These are phyloP conservation scores for Alligator mississippiensis DNA, from an alignment of 2,113 vertebrate genomes.

Conservation along the genomic window DNA sequence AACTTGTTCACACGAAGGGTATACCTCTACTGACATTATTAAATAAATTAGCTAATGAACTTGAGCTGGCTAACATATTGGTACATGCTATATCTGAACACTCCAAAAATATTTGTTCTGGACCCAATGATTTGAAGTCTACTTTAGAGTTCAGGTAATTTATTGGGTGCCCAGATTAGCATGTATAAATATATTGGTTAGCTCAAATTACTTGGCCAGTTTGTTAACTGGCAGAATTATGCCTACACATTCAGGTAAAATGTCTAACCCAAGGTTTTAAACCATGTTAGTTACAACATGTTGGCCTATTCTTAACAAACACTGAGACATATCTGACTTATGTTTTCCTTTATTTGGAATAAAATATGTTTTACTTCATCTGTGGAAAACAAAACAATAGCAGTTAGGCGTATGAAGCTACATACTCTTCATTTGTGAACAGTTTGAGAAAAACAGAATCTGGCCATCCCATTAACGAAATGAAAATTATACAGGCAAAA, in stretches of 20 bases:
- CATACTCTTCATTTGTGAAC: conserved; percentile 47
- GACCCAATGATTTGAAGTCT: background rate
- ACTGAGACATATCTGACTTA: background rate
- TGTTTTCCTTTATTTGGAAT: conserved; percentile 26
- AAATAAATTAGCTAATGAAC: background rate
- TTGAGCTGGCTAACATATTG: background rate
- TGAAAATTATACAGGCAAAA: conserved; percentile 56
- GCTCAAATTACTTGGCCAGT: background rate
- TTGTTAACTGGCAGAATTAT: background rate
- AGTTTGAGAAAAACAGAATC: conserved; percentile 58
- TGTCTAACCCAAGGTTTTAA: background rate
- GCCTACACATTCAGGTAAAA: background rate
- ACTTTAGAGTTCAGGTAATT: background rate
- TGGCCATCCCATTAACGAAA: conserved; percentile 53
- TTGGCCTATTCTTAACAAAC: conserved; percentile 10
- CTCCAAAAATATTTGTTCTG: background rate
- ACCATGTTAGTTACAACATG: background rate
- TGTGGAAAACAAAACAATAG: conserved; percentile 47
- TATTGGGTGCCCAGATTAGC: background rate
- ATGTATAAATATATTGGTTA: background rate
- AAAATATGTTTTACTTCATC: conserved; percentile 5
- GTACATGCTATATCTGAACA: background rate
- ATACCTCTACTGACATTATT: background rate
- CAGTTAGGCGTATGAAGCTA: conserved; percentile 40
- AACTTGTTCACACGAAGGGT: background rate